Evolutionary conservation across 2,888 invertebrate species (phyloP).

Genomic region (Drosophila greeni): DNA sequence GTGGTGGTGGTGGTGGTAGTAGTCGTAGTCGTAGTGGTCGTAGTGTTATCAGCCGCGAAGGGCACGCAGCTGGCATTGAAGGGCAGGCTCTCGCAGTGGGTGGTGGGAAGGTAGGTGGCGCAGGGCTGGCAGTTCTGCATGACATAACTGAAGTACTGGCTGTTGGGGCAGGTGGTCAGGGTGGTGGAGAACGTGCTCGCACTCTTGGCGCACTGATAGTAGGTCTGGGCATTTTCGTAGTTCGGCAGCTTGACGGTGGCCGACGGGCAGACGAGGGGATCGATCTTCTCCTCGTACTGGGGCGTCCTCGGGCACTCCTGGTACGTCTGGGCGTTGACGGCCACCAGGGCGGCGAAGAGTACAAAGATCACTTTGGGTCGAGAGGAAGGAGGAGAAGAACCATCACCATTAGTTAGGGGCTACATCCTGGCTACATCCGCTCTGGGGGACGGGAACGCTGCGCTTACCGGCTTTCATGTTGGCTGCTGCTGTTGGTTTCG

Average conservation of each 20-base stretch:
- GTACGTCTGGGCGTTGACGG: constrained; percentile 34
- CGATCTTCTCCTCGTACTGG: constrained; percentile 42
- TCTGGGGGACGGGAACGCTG: not conserved
- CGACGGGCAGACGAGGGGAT: constrained; percentile 30
- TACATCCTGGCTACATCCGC: constrained; percentile 17
- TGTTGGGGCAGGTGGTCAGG: constrained; percentile 41
- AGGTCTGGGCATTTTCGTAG: constrained; percentile 49
- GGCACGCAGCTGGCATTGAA: constrained; percentile 15
- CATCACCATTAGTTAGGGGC: not conserved
- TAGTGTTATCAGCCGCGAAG: constrained; percentile 8
- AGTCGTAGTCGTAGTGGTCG: constrained; percentile 10
- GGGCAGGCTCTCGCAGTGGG: constrained; percentile 37
- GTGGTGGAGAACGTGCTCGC: not conserved
- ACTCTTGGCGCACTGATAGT: constrained; percentile 49
- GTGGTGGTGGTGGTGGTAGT: constrained; percentile 11
- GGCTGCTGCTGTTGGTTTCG: constrained; percentile 10
- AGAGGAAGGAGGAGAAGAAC: not conserved
- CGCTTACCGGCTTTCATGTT: constrained; percentile 64
- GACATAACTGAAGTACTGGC: constrained; percentile 60
- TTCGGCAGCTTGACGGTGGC: constrained; percentile 55
- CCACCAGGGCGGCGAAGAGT: constrained; percentile 50
- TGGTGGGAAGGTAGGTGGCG: constrained; percentile 55
- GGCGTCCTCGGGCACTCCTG: constrained; percentile 12
- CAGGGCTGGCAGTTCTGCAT: constrained; percentile 65
- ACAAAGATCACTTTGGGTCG: constrained; percentile 57